Evolutionary conservation across 2,797 vertebrate genomes (phyloP).

Genomic region (Cetoscarus ocellatus): DNA sequence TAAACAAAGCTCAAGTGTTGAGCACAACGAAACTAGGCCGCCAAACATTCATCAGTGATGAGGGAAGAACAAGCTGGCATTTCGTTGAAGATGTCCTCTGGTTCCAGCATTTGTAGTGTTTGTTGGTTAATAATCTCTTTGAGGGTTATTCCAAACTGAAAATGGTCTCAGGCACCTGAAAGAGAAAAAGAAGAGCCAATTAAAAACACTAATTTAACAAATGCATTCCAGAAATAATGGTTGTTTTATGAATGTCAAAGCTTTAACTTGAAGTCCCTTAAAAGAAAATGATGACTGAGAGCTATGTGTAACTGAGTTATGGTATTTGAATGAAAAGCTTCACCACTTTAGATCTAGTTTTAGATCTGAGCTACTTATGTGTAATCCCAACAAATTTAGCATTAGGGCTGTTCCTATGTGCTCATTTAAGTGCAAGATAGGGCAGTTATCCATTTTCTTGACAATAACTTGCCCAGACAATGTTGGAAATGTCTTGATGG

Average conservation of each 20-base stretch:
- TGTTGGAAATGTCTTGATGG: too few relatives aligned
- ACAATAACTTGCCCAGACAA: too few relatives aligned
- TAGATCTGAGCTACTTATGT: too few relatives aligned
- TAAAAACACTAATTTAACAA: conserved; percentile 31
- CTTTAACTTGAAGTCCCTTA: background rate
- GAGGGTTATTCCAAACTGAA: background rate
- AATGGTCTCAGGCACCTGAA: conserved; percentile 53
- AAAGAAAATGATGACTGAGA: too few relatives aligned
- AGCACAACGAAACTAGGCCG: background rate
- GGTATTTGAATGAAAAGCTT: too few relatives aligned
- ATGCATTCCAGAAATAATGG: conserved; percentile 14
- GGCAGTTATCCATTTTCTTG: too few relatives aligned
- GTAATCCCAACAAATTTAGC: too few relatives aligned
- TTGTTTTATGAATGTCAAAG: conserved; percentile 13
- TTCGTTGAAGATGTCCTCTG: conserved; percentile 20
- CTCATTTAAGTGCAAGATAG: too few relatives aligned
- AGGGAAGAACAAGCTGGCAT: conserved; percentile 12
- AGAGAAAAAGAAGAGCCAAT: conserved; percentile 22
- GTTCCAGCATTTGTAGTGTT: background rate
- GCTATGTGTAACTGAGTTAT: too few relatives aligned
- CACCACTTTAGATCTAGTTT: too few relatives aligned
- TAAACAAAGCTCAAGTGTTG: background rate
- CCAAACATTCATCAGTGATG: conserved; percentile 46
- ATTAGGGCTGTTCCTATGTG: too few relatives aligned
- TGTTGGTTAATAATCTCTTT: background rate